These are phyloP conservation scores for Phaethon lepturus DNA, from an alignment of 2,113 vertebrate species.

Conservation along the genomic window DNA sequence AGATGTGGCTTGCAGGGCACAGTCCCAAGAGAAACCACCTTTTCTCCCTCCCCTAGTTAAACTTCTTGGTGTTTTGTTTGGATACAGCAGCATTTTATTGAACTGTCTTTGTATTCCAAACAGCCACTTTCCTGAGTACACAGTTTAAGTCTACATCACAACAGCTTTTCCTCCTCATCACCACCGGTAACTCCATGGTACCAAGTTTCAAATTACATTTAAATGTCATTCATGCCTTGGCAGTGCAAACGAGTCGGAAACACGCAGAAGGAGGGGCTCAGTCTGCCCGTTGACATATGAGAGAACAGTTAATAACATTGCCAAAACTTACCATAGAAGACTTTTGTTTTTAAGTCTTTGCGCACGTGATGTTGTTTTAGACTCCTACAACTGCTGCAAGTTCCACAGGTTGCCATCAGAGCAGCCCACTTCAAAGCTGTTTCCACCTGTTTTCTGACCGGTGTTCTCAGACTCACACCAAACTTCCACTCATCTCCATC, in stretches of 20 bases:
- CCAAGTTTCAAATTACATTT: neutral
- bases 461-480: neutral
- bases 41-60: neutral
- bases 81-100: neutral
- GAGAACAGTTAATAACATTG: neutral
- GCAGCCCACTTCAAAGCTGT: neutral
- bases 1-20: neutral
- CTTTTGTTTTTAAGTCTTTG: neutral
- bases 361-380: rapidly evolving
- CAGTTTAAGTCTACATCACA: neutral
- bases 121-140: rapidly evolving
- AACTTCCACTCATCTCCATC: neutral
- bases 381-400: neutral
- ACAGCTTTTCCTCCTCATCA: neutral
- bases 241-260: neutral
- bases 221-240: neutral
- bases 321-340: neutral
- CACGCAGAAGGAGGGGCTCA: rapidly evolving
- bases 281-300: neutral
- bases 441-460: neutral
- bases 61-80: neutral
- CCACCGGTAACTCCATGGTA: neutral
- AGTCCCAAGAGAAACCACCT: neutral
- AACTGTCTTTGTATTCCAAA: neutral
- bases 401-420: neutral